Evolutionary conservation across 2,888 invertebrate species (phyloP).

Genomic region (Lithodes maja): DNA sequence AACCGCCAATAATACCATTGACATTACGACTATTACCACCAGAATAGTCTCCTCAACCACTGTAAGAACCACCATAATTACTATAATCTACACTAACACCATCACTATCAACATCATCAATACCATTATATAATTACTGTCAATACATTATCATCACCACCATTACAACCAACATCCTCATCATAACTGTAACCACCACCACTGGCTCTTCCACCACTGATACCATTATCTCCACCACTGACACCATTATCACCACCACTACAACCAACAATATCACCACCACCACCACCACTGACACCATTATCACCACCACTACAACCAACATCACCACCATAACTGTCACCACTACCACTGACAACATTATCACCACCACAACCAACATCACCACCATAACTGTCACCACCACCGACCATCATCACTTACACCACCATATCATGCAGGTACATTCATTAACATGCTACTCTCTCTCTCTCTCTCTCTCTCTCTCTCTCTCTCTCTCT

Average conservation of each 20-base stretch:
- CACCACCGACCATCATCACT: background rate
- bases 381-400: background rate
- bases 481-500: too few species aligned
- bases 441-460: too few species aligned
- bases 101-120: background rate
- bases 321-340: too few species aligned
- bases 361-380: background rate
- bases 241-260: background rate
- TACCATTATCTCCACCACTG: background rate
- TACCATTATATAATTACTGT: background rate
- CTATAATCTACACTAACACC: background rate
- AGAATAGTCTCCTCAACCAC: background rate
- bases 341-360: background rate
- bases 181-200: background rate
- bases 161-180: background rate
- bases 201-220: background rate
- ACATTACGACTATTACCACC: background rate
- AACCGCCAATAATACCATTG: background rate
- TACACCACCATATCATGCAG: background rate
- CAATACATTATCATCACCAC: background rate
- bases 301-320: background rate
- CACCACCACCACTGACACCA: background rate
- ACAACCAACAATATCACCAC: background rate
- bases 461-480: too few species aligned
- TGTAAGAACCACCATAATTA: background rate